Conservation (phyloP, 2,888 invertebrate genomes). For the Odiellus spinosus region DNA sequence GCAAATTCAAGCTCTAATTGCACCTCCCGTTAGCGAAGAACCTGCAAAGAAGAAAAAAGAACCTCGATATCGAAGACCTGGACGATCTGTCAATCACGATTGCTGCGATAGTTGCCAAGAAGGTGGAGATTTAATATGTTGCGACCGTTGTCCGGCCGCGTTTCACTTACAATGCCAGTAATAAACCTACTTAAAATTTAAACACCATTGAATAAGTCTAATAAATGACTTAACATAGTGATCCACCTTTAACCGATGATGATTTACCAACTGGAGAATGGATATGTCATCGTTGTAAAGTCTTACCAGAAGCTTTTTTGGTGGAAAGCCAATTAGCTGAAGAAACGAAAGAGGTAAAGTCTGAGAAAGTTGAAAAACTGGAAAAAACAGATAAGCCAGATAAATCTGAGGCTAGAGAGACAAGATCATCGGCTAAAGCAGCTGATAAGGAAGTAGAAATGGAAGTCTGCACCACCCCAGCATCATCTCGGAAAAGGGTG, state of each 20-base stretch:
- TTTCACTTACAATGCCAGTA: constrained; percentile 94
- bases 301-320: not conserved
- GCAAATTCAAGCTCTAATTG: constrained; percentile 76
- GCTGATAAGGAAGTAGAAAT: not conserved
- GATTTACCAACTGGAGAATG: constrained; percentile 82
- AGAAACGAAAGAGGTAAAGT: not conserved
- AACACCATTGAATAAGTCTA: not conserved
- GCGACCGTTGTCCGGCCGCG: constrained; percentile 86
- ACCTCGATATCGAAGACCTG: constrained; percentile 25
- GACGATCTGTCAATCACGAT: constrained; percentile 52
- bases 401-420: not conserved
- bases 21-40: constrained; percentile 66
- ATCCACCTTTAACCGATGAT: constrained; percentile 76
- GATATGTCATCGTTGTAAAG: constrained; percentile 67
- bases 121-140: constrained; percentile 86
- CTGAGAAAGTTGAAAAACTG: not conserved
- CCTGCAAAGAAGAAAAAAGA: constrained; percentile 11
- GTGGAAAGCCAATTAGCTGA: not conserved
- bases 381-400: not conserved
- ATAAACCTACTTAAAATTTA: constrained; percentile 24
- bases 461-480: not conserved
- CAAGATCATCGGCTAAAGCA: not conserved
- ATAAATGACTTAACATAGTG: constrained; percentile 40
- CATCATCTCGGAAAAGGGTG: too few species aligned
- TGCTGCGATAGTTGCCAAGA: constrained; percentile 86